These are phyloP conservation scores for Oceanites oceanicus DNA, from an alignment of 2,113 vertebrate species.

Conservation along the genomic window DNA sequence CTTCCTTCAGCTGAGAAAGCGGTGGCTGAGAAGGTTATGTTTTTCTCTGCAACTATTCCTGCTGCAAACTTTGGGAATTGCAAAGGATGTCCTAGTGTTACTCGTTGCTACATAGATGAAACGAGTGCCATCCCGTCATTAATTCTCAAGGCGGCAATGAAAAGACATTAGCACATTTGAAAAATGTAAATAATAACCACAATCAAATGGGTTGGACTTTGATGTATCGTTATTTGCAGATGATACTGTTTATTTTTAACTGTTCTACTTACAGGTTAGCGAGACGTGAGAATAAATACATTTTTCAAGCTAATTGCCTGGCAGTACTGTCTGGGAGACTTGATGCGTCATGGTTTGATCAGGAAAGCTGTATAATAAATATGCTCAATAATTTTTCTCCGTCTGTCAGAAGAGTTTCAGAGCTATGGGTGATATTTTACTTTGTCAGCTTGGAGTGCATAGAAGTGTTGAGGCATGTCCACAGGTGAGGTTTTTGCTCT, in stretches of 20 bases:
- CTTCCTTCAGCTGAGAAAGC: neutral
- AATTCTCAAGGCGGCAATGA: neutral
- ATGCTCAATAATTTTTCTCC: neutral
- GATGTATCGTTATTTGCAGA: neutral
- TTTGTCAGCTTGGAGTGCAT: neutral
- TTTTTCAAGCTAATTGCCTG: neutral
- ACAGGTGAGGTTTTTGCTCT: neutral
- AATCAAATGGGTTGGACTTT: neutral
- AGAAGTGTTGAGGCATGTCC: constrained; percentile 11
- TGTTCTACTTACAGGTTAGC: neutral
- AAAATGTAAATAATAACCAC: neutral
- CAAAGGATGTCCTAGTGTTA: neutral
- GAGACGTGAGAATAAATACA: neutral
- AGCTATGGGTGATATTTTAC: constrained; percentile 16
- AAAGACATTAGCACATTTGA: neutral
- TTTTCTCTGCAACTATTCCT: neutral
- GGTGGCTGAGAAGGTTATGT: neutral
- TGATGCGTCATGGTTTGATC: accelerated
- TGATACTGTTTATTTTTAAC: constrained; percentile 21
- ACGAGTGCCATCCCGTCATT: neutral
- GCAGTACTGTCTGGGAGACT: neutral
- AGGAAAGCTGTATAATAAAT: neutral
- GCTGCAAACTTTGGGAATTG: neutral
- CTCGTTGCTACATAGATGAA: accelerated
- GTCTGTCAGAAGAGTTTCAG: constrained; percentile 2